Evolutionary conservation across 2,113 vertebrate genomes (phyloP).

Genomic region (Australoheros scitulus): DNA sequence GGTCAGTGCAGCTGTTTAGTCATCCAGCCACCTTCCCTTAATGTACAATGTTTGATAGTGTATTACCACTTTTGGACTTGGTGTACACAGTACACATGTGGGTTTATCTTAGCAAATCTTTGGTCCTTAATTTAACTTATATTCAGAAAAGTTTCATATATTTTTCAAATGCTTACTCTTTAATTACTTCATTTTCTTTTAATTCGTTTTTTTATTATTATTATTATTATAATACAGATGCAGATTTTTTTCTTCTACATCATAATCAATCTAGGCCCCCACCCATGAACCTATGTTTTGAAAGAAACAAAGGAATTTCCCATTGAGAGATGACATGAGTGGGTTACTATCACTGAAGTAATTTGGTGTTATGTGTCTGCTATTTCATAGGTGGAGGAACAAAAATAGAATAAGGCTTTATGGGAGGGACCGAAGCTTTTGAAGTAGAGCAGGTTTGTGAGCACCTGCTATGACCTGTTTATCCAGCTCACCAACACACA

Average conservation of each 20-base stretch:
- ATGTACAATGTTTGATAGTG: no score
- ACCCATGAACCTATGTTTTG: background rate
- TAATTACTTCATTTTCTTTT: background rate
- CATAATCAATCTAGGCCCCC: background rate
- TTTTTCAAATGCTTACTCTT: background rate
- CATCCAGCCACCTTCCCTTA: no score
- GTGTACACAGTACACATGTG: no score
- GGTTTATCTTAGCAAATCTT: no score
- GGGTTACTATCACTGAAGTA: background rate
- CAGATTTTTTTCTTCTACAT: background rate
- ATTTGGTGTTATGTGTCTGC: background rate
- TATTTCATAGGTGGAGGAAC: background rate
- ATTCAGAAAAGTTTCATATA: no score
- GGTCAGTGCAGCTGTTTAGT: background rate
- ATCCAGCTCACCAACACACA: background rate
- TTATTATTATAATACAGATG: background rate
- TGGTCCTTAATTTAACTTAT: background rate
- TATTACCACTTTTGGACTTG: no score
- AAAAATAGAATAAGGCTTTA: background rate
- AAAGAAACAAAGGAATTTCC: background rate
- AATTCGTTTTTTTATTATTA: background rate
- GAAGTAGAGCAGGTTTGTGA: constrained; percentile 9
- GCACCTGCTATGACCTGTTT: constrained; percentile 37
- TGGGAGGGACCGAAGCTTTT: background rate
- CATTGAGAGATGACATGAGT: background rate